Percentiles rank a stretch among this genome's conserved stretches.
phyloP scores from a whole-genome alignment of 2,888 invertebrate species.

The Polietes domitor region DNA sequence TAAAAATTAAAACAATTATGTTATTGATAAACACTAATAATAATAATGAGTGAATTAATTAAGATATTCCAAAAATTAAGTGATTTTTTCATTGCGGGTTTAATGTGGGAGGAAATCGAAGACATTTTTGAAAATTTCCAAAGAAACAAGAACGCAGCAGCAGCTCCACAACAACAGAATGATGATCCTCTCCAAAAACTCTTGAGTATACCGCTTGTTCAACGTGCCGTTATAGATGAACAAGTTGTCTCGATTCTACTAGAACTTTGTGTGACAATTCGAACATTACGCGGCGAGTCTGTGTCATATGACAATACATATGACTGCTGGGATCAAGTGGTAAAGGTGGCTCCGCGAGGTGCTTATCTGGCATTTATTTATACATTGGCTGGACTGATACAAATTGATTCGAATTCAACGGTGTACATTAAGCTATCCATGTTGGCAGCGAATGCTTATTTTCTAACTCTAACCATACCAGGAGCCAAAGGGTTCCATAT shows the following conservation, averaged over 20 bases:
- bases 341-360: constrained; percentile 73
- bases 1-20: constrained; percentile 4
- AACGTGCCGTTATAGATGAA: constrained; percentile 69
- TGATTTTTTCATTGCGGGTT: constrained; percentile 70
- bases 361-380: constrained; percentile 77
- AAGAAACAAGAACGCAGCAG: constrained; percentile 42
- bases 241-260: constrained; percentile 71
- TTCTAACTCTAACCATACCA: constrained; percentile 78
- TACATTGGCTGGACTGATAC: constrained; percentile 73
- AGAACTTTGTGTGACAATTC: constrained; percentile 75
- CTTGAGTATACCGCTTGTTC: constrained; percentile 69
- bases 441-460: constrained; percentile 75
- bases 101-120: constrained; percentile 76
- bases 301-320: constrained; percentile 75
- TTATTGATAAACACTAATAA: too few relatives aligned
- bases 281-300: constrained; percentile 73
- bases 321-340: constrained; percentile 78
- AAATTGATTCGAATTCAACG: constrained; percentile 70
- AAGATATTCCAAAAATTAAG: constrained; percentile 74
- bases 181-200: constrained; percentile 37
- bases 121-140: constrained; percentile 64
- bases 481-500: constrained; percentile 79
- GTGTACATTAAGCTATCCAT: constrained; percentile 74
- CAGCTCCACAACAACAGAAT: not conserved
- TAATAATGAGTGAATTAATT: constrained; percentile 75